phyloP scores from a whole-genome alignment of 2,888 invertebrate genomes.

The Allolobophora icterica region DNA sequence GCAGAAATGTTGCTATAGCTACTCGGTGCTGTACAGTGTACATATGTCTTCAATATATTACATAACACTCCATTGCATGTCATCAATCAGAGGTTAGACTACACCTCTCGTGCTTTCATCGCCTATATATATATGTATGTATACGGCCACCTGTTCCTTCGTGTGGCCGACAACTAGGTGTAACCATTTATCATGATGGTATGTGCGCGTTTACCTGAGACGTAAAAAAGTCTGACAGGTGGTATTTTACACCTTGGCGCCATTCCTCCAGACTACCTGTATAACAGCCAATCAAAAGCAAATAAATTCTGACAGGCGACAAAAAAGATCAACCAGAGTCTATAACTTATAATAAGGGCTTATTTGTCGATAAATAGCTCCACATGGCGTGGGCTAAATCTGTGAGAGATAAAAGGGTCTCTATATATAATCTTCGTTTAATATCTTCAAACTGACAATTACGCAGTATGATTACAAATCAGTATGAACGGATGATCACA shows the following conservation, averaged over 20 bases:
- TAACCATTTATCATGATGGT: background rate
- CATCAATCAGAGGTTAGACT: no score
- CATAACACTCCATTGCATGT: no score
- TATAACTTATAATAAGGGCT: background rate
- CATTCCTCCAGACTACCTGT: constrained; percentile 38
- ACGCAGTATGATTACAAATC: no score
- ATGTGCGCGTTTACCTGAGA: constrained; percentile 19
- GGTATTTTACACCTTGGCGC: constrained; percentile 35
- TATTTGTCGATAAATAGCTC: background rate
- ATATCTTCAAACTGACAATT: no score
- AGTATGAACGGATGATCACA: no score
- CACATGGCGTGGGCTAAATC: background rate
- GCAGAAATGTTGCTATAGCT: no score
- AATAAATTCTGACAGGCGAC: background rate
- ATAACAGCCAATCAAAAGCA: background rate
- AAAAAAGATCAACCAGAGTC: background rate
- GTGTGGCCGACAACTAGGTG: background rate
- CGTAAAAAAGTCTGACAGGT: constrained; percentile 33
- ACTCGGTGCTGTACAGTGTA: no score
- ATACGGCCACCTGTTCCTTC: background rate
- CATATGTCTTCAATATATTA: no score
- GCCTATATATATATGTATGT: no score
- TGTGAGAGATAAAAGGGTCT: no score
- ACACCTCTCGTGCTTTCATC: no score
- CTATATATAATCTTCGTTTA: no score